phyloP scores from a whole-genome alignment of 2,888 invertebrate genomes.

The Neoascia interrupta region DNA sequence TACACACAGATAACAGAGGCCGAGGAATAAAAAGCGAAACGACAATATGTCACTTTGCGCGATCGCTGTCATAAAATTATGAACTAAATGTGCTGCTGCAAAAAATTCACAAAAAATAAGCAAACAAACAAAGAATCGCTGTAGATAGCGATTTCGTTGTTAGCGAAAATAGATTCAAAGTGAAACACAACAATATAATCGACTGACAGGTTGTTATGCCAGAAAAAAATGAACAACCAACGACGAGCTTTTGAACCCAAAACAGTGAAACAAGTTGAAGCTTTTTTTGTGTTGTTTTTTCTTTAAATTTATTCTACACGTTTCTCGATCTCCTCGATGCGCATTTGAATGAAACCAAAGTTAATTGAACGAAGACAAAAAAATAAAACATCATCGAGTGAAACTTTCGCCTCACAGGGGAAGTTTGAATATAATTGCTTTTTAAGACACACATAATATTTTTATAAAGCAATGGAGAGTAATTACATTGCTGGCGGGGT shows the following conservation, averaged over 20 bases:
- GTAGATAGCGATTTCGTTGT: slow-evolving; percentile 27
- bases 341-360: no score
- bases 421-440: no score
- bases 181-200: neutral
- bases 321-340: slow-evolving; percentile 25
- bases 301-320: no score
- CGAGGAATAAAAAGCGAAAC: neutral
- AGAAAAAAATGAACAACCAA: neutral
- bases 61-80: slow-evolving; percentile 39
- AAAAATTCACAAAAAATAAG: slow-evolving; percentile 8
- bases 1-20: neutral
- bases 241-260: slow-evolving; percentile 14
- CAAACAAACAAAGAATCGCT: slow-evolving; percentile 26
- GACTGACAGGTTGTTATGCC: no score
- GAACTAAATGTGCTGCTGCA: slow-evolving; percentile 1
- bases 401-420: no score
- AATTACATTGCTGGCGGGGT: no score
- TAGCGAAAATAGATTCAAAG: slow-evolving; percentile 32
- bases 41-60: slow-evolving; percentile 15
- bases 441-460: no score
- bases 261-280: neutral
- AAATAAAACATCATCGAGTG: no score
- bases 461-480: no score
- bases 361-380: no score
- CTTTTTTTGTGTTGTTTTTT: slow-evolving; percentile 3